A percentile compares a stretch with the other conserved stretches of the same genome.
These are phyloP conservation scores for Stegastes partitus DNA, from an alignment of 2,113 vertebrate genomes.

Conservation along the genomic window DNA sequence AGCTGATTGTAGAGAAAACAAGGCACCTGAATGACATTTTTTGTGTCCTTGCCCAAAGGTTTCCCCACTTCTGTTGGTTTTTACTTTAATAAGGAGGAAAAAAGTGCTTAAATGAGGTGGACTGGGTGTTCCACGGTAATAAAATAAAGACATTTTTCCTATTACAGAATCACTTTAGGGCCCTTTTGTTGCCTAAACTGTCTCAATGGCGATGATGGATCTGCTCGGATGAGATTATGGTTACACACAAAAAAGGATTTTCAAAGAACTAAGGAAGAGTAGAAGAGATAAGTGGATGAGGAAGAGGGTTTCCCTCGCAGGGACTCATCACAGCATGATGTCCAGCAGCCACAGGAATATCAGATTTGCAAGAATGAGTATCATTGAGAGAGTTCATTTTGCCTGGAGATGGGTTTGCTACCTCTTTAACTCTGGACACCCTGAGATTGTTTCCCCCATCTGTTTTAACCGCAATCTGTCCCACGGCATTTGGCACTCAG, in stretches of 20 bases:
- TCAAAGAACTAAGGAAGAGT: conserved; percentile 45
- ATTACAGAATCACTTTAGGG: conserved; percentile 26
- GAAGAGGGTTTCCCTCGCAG: conserved; percentile 26
- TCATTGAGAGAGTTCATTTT: conserved; percentile 59
- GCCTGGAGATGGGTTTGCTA: conserved; percentile 44
- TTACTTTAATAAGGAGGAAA: background rate
- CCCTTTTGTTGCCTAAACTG: conserved; percentile 20
- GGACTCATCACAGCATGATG: conserved; percentile 32
- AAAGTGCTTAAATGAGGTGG: background rate
- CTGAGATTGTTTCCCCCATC: conserved; percentile 37
- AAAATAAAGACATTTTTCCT: background rate
- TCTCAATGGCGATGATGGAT: conserved; percentile 33
- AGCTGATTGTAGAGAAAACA: background rate
- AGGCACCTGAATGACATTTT: background rate
- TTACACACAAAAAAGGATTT: conserved; percentile 53
- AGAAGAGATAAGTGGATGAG: conserved; percentile 49
- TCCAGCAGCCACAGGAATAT: conserved; percentile 52
- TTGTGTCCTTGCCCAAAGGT: background rate
- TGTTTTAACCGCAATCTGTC: conserved; percentile 52
- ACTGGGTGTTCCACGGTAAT: background rate
- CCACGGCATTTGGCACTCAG: conserved; percentile 51
- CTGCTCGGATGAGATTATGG: conserved; percentile 43
- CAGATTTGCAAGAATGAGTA: conserved; percentile 48
- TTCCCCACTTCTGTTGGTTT: background rate
- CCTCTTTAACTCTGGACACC: conserved; percentile 44